Evolutionary conservation across 2,113 vertebrate species (phyloP), one percentile per base, ranked within the genome.

Genomic region (Vanacampus margaritifer): DNA sequence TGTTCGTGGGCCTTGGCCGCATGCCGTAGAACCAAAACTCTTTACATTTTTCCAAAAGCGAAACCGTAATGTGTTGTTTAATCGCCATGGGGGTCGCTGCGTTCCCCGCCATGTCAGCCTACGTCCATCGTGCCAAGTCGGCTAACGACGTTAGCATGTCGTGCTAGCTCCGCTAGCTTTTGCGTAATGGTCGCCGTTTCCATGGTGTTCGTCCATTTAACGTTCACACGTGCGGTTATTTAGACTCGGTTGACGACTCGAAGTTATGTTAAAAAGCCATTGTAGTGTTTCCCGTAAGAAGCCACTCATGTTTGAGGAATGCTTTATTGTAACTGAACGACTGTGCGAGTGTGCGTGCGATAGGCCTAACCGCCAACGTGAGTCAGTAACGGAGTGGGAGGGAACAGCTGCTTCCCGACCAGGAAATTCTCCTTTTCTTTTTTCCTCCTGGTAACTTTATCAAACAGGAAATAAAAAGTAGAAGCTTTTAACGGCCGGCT

Each of bases 341-440:
- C 79, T 71, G 77, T 89, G 85, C 89, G 84, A 84, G 80, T 71
- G 77, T 89, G 85, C 89, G 84, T 84, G 80, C 65, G 72, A 73
- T 73, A 84, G 89, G 86, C 85, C 90, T 84, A 75, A 65, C 79
- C 50, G 65, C 82, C 72, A 68, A 59, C 69, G 69, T 74, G 71
- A 76, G 74, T 64, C 74, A 53, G 76, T 75, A 83, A 58, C 21
- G 51, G 62, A 78, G 88, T 87, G 89, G 87, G 89, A 82, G 84
- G 89, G 82, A 83, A 87, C 86, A 86, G 82, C 76, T 84, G 86
- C 60, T 67, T 64, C 36, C 86, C 70, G 69, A 86, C 75, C n/a
- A 61, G 65, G 77, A 84, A 19, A 73, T 75, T 64, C 65, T 24
- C 53, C 26, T 56, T 17, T 3, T 45, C 14, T 9, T 1, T n/a